phyloP scores from a whole-genome alignment of 2,888 invertebrate genomes.

The Myopa testacea region DNA sequence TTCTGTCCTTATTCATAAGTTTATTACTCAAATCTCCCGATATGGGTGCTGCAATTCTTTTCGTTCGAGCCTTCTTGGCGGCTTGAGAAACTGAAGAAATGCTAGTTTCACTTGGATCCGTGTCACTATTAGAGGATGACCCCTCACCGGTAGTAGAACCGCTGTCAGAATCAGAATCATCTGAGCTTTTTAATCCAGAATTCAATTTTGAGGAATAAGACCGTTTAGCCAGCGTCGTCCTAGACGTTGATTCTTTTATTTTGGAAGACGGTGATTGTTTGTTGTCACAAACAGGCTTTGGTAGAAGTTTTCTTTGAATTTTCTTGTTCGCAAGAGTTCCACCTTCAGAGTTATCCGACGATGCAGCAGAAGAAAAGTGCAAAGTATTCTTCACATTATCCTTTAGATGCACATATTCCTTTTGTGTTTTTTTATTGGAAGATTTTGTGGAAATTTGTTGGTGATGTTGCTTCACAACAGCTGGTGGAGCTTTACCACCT shows the following conservation, averaged over 20 bases:
- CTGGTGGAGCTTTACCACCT: constrained; percentile 68
- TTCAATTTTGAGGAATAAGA: constrained; percentile 46
- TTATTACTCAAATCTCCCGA: constrained; percentile 62
- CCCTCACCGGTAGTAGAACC: constrained; percentile 56
- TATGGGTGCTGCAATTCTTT: constrained; percentile 49
- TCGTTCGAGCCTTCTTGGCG: constrained; percentile 33
- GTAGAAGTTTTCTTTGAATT: constrained; percentile 39
- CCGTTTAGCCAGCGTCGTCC: constrained; percentile 56
- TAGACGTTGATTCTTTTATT: constrained; percentile 48
- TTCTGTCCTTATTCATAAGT: constrained; percentile 64
- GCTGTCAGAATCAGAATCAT: constrained; percentile 47
- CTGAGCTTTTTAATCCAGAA: constrained; percentile 38
- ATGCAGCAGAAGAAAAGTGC: constrained; percentile 81
- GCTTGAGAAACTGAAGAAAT: constrained; percentile 46
- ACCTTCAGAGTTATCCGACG: constrained; percentile 72
- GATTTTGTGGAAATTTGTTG: constrained; percentile 56
- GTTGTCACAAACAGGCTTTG: neutral
- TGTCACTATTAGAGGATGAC: constrained; percentile 62
- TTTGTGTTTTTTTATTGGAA: constrained; percentile 42
- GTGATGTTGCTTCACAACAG: constrained; percentile 55
- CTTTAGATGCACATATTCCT: constrained; percentile 39
- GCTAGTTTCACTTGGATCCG: constrained; percentile 53
- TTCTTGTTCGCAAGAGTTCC: constrained; percentile 65
- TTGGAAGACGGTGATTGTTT: constrained; percentile 22
- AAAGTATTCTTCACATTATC: neutral